Evolutionary conservation across 2,113 vertebrate genomes (phyloP), one percentile per base, ranked within the genome.

Genomic region (Fukomys damarensis): DNA sequence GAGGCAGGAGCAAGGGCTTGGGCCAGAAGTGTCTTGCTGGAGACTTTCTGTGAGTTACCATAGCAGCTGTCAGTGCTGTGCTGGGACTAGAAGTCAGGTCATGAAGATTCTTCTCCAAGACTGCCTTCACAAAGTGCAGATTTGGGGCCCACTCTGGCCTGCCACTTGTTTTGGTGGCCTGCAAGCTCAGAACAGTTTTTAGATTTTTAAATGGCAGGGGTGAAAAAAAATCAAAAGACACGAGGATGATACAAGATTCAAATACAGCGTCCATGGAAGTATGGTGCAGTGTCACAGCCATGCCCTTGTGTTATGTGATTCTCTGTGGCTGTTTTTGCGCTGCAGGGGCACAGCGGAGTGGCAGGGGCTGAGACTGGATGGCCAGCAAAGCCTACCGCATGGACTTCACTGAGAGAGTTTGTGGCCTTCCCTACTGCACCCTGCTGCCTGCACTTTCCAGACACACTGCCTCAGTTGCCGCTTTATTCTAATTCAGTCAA

Each of bases 381-480:
- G 32, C 41, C 13, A 0, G 7, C 86, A 24, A 26, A 49, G 17
- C 12, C 41, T 28, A 1, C 3, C 28, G 26, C 1, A 3, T 30
- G n/a, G 0, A 3, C 26, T 35, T 32, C 10, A 22, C 1, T 0
- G 61, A n/a, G 16, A 49, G 68, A 58, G 8, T 2, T 16, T 20
- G 43, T n/a, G 1, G n/a, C 26, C 6, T n/a, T 0, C 24, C 7
- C 6, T 0, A 0, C 7, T 24, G 0, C 0, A 2, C n/a, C 3
- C 38, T 22, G 2, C 4, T 0, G 17, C 14, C 35, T 5, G 1
- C 59, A 12, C 30, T 17, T 41, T 30, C 61, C 6, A 0, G 16
- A 1, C 5, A 16, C 32, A 20, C 24, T 0, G 16, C 59, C n/a
- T 0, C 0, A 2, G 13, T 30, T 7, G 35, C 14, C 24, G 7